Conservation (phyloP, 2,113 vertebrate genomes). For the Glaucidium brasilianum region DNA sequence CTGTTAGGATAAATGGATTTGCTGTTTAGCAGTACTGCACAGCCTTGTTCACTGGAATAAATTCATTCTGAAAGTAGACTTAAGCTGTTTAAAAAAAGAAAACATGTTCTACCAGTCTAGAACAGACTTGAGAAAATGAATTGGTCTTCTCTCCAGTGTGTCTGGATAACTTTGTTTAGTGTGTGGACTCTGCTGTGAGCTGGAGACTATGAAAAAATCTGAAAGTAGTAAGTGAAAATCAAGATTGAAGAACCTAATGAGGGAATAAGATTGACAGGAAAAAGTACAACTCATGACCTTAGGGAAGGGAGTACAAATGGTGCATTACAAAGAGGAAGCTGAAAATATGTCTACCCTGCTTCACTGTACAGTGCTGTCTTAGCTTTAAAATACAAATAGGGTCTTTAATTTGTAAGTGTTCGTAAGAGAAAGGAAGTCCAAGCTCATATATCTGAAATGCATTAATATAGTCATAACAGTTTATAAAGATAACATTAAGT, state of each 20-base stretch:
- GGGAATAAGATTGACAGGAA: neutral
- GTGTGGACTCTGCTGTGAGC: neutral
- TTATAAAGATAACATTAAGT: neutral
- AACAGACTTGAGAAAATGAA: neutral
- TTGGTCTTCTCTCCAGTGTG: neutral
- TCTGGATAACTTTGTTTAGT: neutral
- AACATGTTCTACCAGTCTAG: neutral
- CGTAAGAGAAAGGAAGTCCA: neutral
- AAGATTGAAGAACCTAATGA: neutral
- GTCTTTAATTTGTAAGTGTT: neutral
- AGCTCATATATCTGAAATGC: neutral
- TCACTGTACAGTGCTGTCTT: neutral
- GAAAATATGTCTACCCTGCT: neutral
- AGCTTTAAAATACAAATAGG: neutral
- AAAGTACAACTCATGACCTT: neutral
- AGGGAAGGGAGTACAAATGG: neutral
- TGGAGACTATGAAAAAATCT: neutral
- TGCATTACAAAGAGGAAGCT: neutral
- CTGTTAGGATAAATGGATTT: neutral
- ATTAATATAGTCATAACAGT: neutral
- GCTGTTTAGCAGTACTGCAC: neutral
- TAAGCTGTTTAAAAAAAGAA: neutral
- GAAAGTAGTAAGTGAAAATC: neutral
- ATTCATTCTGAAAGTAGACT: neutral
- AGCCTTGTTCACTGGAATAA: neutral